phyloP scores from a whole-genome alignment of 1,140 invertebrate genomes.

The Zophobas morio region DNA sequence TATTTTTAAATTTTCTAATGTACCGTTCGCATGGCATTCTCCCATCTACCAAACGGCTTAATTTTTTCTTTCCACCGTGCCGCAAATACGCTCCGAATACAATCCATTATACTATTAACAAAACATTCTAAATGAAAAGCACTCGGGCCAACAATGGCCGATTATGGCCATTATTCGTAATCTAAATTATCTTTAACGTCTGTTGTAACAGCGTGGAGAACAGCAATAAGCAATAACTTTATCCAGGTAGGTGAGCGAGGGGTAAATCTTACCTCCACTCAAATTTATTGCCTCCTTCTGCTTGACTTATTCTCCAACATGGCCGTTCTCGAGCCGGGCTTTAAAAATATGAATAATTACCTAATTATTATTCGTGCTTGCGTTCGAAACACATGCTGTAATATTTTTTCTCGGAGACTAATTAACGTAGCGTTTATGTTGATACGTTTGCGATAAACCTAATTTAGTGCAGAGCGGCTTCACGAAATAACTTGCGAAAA shows the following conservation, averaged over 20 bases:
- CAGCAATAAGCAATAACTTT: conserved; percentile 54
- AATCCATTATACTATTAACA: conserved; percentile 52
- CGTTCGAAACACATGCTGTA: conserved; percentile 12
- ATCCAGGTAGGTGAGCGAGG: conserved; percentile 49
- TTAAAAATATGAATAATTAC: conserved; percentile 27
- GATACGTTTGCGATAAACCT: conserved; percentile 13
- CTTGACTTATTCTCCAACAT: conserved; percentile 24
- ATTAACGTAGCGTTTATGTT: conserved; percentile 21
- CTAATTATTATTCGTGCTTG: conserved; percentile 30
- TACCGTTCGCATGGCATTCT: conserved; percentile 49
- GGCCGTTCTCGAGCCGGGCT: conserved; percentile 3
- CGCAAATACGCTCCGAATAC: conserved; percentile 49
- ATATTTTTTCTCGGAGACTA: neutral
- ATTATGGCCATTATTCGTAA: conserved; percentile 54
- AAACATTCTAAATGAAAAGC: conserved; percentile 54
- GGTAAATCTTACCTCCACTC: conserved; percentile 48
- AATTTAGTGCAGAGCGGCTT: neutral
- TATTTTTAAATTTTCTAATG: conserved; percentile 48
- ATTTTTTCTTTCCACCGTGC: conserved; percentile 48
- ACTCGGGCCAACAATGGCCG: conserved; percentile 53
- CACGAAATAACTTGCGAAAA: neutral
- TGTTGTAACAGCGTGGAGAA: conserved; percentile 52
- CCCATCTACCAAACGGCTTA: conserved; percentile 51
- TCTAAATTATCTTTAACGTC: conserved; percentile 59
- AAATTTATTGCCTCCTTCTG: conserved; percentile 44